Evolutionary conservation across 2,113 vertebrate genomes (phyloP), one percentile per base, ranked within the genome.

Genomic region (Erpornis zantholeuca): DNA sequence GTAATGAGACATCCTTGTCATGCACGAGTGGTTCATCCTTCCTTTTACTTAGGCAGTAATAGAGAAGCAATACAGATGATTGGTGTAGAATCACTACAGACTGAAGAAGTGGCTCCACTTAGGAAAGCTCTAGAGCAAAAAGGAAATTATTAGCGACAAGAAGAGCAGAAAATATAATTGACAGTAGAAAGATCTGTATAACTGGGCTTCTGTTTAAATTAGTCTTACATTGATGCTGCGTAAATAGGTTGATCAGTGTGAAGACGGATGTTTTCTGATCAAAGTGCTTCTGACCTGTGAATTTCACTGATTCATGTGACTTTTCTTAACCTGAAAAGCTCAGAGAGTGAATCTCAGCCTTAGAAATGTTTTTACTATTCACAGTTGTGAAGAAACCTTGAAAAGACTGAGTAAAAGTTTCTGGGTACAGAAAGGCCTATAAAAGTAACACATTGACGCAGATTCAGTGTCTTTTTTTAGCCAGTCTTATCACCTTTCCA

Each of bases 381-480:
- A 88, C 60, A 78, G 47, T 60, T 60, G 16, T n/a, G 80, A 90
- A 88, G 80, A 92, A 94, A 91, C 36, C 76, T 86, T 94, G 64
- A 88, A 91, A 93, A 88, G 25, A 66, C 56, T 6, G 10, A 94
- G 57, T 76, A 66, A 50, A 91, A 64, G 18, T 86, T 94, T 88
- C 50, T 3, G 8, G 22, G 75, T 85, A 70, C 52, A 71, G 68
- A 80, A 82, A 79, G 82, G 54, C 76, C 79, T 90, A 93, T 57
- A 86, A 90, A 94, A 92, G 36, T 47, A 88, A 92, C 0, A 5
- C 57, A 86, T 1, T 91, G 94, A 97, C 44, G 23, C 69, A 94
- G 79, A 87, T 89, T 36, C 89, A 49, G 52, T 52, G 49, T 40
- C 80, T 82, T 95, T 94, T 95, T 96, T 89, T 75, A 94, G 81